phyloP scores from a whole-genome alignment of 1,140 invertebrate genomes.

The Cotesia vestalis region DNA sequence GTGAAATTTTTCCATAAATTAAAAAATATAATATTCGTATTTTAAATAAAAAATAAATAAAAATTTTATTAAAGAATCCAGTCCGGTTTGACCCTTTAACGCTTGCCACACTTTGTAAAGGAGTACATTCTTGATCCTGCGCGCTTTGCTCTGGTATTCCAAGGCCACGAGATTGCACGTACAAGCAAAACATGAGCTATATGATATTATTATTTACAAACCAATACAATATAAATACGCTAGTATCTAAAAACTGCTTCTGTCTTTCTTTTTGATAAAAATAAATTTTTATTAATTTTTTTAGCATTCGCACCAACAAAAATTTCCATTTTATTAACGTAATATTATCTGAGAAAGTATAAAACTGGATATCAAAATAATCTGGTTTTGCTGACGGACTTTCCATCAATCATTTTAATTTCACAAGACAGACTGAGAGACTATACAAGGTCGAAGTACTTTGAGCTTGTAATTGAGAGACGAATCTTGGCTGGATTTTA shows the following conservation, averaged over 20 bases:
- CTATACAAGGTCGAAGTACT: background rate
- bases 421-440: too few relatives aligned
- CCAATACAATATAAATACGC: background rate
- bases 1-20: too few relatives aligned
- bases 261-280: background rate
- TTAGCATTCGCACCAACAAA: too few relatives aligned
- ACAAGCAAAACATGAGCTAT: background rate
- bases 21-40: too few relatives aligned
- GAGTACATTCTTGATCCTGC: slow-evolving; percentile 3
- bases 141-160: slow-evolving; percentile 20
- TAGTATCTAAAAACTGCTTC: background rate
- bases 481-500: background rate
- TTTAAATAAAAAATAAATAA: too few relatives aligned
- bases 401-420: too few relatives aligned
- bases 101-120: slow-evolving; percentile 2
- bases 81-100: slow-evolving; percentile 22
- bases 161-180: slow-evolving; percentile 4
- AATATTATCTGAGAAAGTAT: too few relatives aligned
- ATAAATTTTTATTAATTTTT: too few relatives aligned
- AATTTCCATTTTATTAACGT: too few relatives aligned
- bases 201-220: background rate
- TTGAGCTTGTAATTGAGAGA: background rate
- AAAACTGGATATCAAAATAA: too few relatives aligned
- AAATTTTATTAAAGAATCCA: too few relatives aligned
- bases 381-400: too few relatives aligned